Percentiles rank a stretch among this genome's conserved stretches.
phyloP scores from a whole-genome alignment of 2,113 vertebrate genomes.

The Phoxinus phoxinus region DNA sequence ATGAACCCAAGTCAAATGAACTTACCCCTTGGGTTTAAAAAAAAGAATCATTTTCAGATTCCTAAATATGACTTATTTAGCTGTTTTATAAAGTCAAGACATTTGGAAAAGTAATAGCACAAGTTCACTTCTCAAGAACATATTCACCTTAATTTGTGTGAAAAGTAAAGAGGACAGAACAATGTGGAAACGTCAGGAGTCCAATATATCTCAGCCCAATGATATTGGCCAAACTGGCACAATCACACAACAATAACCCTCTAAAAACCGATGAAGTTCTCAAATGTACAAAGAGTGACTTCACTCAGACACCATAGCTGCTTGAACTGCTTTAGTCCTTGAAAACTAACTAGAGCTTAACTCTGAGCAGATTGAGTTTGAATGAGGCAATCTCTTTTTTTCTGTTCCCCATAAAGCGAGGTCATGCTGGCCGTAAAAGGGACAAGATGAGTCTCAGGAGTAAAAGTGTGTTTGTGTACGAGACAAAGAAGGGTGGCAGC shows the following conservation, averaged over 20 bases:
- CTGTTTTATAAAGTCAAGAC: not conserved
- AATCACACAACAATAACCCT: not conserved
- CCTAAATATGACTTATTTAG: not conserved
- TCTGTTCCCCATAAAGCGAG: conserved; percentile 26
- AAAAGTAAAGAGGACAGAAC: not conserved
- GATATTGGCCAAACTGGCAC: not conserved
- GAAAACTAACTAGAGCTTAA: conserved; percentile 60
- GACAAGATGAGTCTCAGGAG: conserved; percentile 50
- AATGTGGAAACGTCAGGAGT: not conserved
- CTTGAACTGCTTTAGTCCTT: conserved; percentile 51
- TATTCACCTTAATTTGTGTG: not conserved
- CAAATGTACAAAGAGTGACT: conserved; percentile 17
- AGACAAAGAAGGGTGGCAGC: conserved; percentile 62
- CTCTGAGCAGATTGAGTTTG: conserved; percentile 72
- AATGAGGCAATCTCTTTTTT: conserved; percentile 61
- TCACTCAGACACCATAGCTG: conserved; percentile 46
- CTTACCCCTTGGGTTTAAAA: too few relatives aligned
- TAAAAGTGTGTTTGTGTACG: conserved; percentile 50
- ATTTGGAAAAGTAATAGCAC: not conserved
- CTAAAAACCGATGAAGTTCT: conserved; percentile 22
- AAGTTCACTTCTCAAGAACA: not conserved
- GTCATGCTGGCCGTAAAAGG: conserved; percentile 46
- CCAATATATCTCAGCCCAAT: not conserved
- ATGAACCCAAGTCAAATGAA: not conserved
- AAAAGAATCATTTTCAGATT: not conserved